Evolutionary conservation across 2,797 vertebrate species (phyloP).

Genomic region (Mus spretus): DNA sequence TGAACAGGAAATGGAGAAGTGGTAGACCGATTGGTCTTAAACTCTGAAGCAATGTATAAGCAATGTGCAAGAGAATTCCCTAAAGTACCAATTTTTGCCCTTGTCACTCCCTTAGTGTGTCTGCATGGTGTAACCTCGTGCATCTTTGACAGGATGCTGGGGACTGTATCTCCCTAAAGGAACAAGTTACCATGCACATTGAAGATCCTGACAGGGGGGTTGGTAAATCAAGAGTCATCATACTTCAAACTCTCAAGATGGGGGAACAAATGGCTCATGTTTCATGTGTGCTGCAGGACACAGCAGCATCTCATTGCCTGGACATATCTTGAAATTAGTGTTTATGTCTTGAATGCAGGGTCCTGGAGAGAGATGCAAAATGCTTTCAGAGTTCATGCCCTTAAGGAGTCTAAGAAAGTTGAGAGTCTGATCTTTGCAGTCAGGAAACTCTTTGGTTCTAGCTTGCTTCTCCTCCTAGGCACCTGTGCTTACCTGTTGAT

Average conservation of each 20-base stretch:
- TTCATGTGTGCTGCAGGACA: neutral
- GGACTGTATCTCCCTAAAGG: fast-evolving
- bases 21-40: fast-evolving
- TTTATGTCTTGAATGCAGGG: too few relatives aligned
- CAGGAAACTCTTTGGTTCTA: neutral
- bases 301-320: neutral
- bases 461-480: neutral
- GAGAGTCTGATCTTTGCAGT: neutral
- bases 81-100: neutral
- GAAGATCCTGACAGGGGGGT: neutral
- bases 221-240: too few relatives aligned
- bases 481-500: neutral
- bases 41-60: neutral
- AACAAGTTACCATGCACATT: neutral
- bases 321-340: fast-evolving
- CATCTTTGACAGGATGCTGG: neutral
- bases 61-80: neutral
- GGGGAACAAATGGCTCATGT: neutral
- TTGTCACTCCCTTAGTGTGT: fast-evolving
- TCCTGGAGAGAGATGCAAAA: neutral
- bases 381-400: fast-evolving
- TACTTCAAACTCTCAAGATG: neutral
- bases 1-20: too few relatives aligned
- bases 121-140: too few relatives aligned
- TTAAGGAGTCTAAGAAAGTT: neutral